A percentile compares a stretch with the other conserved stretches of the same genome.
phyloP scores from a whole-genome alignment of 37 sponge, comb jelly and placozoan genomes.

The Halisarca cf. caerulea region DNA sequence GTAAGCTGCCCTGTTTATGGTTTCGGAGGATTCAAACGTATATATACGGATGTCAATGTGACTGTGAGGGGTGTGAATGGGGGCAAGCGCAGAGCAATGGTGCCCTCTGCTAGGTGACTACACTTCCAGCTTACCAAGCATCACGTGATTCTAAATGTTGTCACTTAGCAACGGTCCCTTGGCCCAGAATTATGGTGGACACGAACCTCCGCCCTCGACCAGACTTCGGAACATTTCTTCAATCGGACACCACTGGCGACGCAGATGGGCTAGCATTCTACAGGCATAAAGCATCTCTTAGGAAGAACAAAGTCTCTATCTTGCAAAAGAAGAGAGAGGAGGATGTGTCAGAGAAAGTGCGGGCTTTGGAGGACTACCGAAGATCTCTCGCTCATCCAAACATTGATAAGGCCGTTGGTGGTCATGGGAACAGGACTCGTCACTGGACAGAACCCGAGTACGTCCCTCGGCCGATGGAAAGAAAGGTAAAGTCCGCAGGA shows the following conservation, averaged over 20 bases:
- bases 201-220: slow-evolving; percentile 45
- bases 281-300: slow-evolving; percentile 39
- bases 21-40: too few species aligned
- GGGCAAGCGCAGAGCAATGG: too few species aligned
- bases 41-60: too few species aligned
- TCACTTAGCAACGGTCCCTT: not conserved
- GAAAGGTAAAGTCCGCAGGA: not conserved
- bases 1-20: too few species aligned
- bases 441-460: not conserved
- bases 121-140: too few species aligned
- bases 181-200: not conserved
- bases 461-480: not conserved
- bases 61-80: too few species aligned
- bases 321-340: slow-evolving; percentile 44
- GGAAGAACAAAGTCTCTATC: slow-evolving; percentile 39
- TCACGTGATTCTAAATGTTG: not conserved
- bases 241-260: slow-evolving; percentile 40
- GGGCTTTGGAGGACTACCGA: slow-evolving; percentile 7
- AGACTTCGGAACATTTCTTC: slow-evolving; percentile 49
- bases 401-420: not conserved
- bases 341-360: not conserved
- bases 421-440: not conserved
- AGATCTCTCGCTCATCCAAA: too few species aligned
- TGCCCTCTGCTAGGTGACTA: too few species aligned
- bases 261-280: slow-evolving; percentile 60